Evolutionary conservation across 2,113 vertebrate genomes (phyloP), one percentile per base, ranked within the genome.

Genomic region (Xyliphius kryptos): DNA sequence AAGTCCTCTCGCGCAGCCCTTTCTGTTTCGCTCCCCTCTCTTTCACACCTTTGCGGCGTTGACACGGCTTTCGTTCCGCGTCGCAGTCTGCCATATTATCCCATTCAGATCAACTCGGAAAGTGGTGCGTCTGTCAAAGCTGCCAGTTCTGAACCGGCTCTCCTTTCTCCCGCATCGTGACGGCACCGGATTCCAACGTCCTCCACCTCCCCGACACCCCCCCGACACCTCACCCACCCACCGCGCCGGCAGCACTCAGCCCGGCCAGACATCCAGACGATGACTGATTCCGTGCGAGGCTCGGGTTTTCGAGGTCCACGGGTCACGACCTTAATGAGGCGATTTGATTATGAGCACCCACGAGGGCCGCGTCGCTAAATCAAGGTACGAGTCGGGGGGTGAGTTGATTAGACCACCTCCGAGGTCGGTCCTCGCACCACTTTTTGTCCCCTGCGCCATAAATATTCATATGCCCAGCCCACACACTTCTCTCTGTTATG

Each of bases 381-480:
- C 79, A 80, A 60, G 60, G 61, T 72, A n/a, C 41, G 64, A 78
- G 79, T 76, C 67, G 48, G 53, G 5, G 49, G 51, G 54, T 58
- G 40, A 51, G 59, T 77, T 83, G 85, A 86, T 87, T 86, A 80
- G 74, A 70, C 66, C 54, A 57, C 65, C 72, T 75, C 79, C 76
- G 81, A 84, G 85, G 80, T 85, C 81, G 80, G 80, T 81, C 78
- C 78, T 84, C 80, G 76, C 67, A 83, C 82, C 77, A 75, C 53
- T 79, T 85, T 79, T 78, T 26, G 22, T 26, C 22, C 75, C 71
- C 52, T 73, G 57, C 53, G 63, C 69, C 76, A 86, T 87, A 82
- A 86, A 88, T 86, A 86, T 87, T 86, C 83, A 87, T 86, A 73
- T 38, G n/a, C 67, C 44, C 54, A 73, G 75, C 83, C 81, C 79